A percentile compares a stretch with the other conserved stretches of the same genome.
phyloP scores from a whole-genome alignment of 2,113 vertebrate genomes.

The Rhagologus leucostigma region DNA sequence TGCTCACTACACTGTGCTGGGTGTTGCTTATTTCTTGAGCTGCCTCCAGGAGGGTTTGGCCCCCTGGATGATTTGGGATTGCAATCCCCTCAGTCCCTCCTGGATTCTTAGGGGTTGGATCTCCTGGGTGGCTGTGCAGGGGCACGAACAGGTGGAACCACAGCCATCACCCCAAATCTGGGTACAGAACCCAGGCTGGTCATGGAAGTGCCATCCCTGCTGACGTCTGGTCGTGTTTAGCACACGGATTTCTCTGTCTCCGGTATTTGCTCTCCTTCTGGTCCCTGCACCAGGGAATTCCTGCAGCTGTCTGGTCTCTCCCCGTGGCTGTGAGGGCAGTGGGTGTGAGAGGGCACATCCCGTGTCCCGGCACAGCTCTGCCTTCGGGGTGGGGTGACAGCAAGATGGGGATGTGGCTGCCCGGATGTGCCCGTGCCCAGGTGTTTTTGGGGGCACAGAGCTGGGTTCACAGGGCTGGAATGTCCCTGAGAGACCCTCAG shows the following conservation, averaged over 20 bases:
- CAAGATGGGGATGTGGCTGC: background rate
- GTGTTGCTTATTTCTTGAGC: background rate
- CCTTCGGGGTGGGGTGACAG: background rate
- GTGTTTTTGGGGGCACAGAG: background rate
- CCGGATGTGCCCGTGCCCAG: background rate
- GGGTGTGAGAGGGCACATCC: background rate
- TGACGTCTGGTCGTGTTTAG: background rate
- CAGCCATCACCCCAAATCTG: background rate
- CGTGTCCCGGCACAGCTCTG: accelerated
- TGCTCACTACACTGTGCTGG: background rate
- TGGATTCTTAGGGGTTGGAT: background rate
- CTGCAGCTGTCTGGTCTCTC: background rate
- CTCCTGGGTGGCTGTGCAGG: background rate
- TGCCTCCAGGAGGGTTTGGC: background rate
- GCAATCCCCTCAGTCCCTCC: background rate
- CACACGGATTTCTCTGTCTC: background rate
- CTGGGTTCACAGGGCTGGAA: background rate
- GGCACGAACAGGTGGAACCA: background rate
- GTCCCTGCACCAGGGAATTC: background rate
- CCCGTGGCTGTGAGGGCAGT: background rate
- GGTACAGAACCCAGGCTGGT: background rate
- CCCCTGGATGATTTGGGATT: background rate
- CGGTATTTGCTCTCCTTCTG: background rate
- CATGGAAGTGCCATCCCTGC: background rate
- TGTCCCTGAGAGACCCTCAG: accelerated